A percentile compares a stretch with the other conserved stretches of the same genome.
These are phyloP conservation scores for Choloepus hoffmanni DNA, from an alignment of 2,113 vertebrate species.

Conservation along the genomic window DNA sequence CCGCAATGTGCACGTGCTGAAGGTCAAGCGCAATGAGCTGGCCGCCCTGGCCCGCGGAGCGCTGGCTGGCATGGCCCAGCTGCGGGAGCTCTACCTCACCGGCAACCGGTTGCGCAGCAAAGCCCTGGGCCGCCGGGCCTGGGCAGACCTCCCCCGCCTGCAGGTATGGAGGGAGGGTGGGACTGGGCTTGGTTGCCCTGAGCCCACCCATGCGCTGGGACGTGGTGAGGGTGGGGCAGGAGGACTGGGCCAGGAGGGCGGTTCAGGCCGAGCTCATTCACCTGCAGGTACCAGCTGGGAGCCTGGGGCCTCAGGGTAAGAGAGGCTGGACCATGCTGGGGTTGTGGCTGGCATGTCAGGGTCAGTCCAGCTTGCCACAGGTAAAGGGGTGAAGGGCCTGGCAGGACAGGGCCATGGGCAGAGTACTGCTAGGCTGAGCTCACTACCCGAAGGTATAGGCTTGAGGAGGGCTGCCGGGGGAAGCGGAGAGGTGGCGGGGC, in stretches of 20 bases:
- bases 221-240: background rate
- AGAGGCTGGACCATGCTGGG: background rate
- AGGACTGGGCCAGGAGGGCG: background rate
- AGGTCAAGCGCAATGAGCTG: constrained; percentile 94
- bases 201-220: background rate
- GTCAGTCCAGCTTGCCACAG: background rate
- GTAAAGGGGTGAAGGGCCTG: background rate
- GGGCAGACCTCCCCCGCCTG: constrained; percentile 93
- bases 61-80: constrained; percentile 93
- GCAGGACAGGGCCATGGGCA: background rate
- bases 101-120: constrained; percentile 93
- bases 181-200: background rate
- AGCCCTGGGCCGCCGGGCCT: constrained; percentile 93
- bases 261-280: background rate
- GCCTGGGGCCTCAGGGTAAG: background rate
- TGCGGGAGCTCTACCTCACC: constrained; percentile 93
- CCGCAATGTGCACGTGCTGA: constrained; percentile 92
- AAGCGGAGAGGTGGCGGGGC: background rate
- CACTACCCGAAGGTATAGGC: background rate
- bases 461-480: background rate
- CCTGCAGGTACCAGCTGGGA: background rate
- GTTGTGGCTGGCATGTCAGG: background rate
- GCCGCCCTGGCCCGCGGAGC: constrained; percentile 90
- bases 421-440: background rate
- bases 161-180: constrained; percentile 86